Evolutionary conservation across 1,140 invertebrate species (phyloP), one percentile per base, ranked within the genome.

Genomic region (Acromyrmex echinatior): DNA sequence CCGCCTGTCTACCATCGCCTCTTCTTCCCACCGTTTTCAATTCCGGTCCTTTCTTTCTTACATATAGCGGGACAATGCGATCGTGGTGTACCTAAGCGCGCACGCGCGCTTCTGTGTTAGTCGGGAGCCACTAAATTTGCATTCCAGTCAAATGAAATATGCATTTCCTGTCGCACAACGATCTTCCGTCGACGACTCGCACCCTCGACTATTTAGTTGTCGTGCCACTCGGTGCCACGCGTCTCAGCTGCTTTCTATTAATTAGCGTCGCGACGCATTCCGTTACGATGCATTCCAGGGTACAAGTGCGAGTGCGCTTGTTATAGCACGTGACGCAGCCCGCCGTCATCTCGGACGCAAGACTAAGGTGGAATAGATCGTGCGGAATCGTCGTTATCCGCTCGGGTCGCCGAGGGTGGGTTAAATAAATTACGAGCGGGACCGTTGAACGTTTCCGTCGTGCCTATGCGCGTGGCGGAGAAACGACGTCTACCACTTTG

Each of bases 71-170:
- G 25, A 78, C 60, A 89, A 87, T 87, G 65, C 70, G 80, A 28
- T 25, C 18, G 49, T 66, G 74, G 58, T 86, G 85, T 88, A 90
- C 89, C 82, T 86, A 87, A 82, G 76, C 86, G 86, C 80, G 73
- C 66, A 74, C 87, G 86, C 81, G 77, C 74, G 80, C 25, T 25
- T 56, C 80, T 80, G 21, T 73, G 66, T 87, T 21, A n/a, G 25
- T 86, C 63, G 88, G 53, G 79, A 81, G 73, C 80, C 86, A 89
- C 89, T 91, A 90, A 88, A 93, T 93, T 92, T 93, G 88, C 92
- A 93, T 92, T 89, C 62, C 90, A 89, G 86, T 87, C 39, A 39
- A 88, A 92, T 93, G 93, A 92, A 93, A 93, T 93, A 93, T 93
- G 92, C 92, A 93, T 93, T 91, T 93, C 91, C 91, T 89, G 91